These are phyloP conservation scores for Parauchenoglanis punctatus DNA, from an alignment of 2,797 vertebrate genomes.

Conservation along the genomic window DNA sequence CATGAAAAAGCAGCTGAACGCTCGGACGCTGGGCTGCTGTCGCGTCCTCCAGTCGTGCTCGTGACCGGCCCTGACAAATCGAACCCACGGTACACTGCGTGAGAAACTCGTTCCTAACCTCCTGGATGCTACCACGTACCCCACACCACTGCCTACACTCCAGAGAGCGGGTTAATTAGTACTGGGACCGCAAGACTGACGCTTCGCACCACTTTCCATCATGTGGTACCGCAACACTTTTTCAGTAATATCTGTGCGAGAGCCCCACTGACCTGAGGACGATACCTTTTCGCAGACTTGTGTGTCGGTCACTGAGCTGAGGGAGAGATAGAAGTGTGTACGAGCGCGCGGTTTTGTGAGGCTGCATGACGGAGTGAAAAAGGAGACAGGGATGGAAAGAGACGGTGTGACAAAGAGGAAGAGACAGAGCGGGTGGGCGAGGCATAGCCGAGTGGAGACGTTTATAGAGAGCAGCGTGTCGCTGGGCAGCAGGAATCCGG, in stretches of 20 bases:
- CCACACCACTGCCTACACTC: background rate
- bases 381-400: background rate
- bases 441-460: slow-evolving; percentile 52
- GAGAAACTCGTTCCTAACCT: background rate
- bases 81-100: background rate
- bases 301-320: too few species aligned
- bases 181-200: background rate
- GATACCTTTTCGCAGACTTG: background rate
- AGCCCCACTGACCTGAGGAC: background rate
- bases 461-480: slow-evolving; percentile 42
- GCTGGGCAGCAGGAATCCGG: slow-evolving; percentile 41
- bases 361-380: slow-evolving; percentile 38
- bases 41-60: too few species aligned
- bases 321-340: too few species aligned
- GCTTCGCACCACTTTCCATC: background rate
- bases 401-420: slow-evolving; percentile 42
- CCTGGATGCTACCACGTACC: background rate
- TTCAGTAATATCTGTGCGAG: background rate
- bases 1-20: background rate
- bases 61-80: slow-evolving; percentile 10
- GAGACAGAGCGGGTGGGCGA: slow-evolving; percentile 49
- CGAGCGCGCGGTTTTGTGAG: slow-evolving; percentile 11
- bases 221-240: background rate
- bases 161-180: background rate
- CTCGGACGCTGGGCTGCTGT: background rate